Conservation (phyloP, 1,140 invertebrate species). For the Drosophila quadrilineata region DNA sequence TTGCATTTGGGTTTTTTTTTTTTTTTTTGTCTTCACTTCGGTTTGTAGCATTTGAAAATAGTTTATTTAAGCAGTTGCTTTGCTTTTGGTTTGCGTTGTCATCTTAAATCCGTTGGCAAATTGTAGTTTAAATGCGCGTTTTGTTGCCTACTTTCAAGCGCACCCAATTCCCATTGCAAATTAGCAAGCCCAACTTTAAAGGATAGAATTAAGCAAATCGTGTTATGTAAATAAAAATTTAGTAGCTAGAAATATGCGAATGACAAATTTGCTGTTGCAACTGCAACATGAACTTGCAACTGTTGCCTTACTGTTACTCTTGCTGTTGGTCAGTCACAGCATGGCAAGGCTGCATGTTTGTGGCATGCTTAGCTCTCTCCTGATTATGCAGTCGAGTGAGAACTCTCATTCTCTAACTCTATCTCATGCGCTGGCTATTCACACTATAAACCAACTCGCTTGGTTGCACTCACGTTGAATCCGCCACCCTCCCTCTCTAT, state of each 20-base stretch:
- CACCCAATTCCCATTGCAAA: background rate
- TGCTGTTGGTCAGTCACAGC: constrained; percentile 24
- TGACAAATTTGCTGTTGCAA: constrained; percentile 20
- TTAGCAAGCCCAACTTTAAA: too few species aligned
- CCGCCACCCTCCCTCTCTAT: too few species aligned
- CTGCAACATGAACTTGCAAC: too few species aligned
- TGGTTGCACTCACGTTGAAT: constrained; percentile 57
- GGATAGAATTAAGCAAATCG: background rate
- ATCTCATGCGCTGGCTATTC: background rate
- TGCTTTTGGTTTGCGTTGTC: constrained; percentile 6
- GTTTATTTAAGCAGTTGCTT: constrained; percentile 27
- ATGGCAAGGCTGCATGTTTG: constrained; percentile 46
- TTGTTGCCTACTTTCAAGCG: constrained; percentile 19
- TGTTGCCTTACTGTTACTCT: background rate
- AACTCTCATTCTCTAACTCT: constrained; percentile 23
- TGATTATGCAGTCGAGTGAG: constrained; percentile 74
- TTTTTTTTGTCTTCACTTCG: constrained; percentile 1
- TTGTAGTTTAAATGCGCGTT: constrained; percentile 20
- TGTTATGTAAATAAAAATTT: constrained; percentile 22
- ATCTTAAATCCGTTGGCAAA: constrained; percentile 32
- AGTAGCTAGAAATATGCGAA: background rate
- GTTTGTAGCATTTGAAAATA: constrained; percentile 15
- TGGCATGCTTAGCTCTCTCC: constrained; percentile 62
- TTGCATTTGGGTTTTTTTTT: background rate
- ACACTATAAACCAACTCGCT: constrained; percentile 12